Percentiles rank a stretch among this genome's conserved stretches.
These are phyloP conservation scores for Drosophila triauraria DNA, from an alignment of 1,140 invertebrate genomes.

Conservation along the genomic window DNA sequence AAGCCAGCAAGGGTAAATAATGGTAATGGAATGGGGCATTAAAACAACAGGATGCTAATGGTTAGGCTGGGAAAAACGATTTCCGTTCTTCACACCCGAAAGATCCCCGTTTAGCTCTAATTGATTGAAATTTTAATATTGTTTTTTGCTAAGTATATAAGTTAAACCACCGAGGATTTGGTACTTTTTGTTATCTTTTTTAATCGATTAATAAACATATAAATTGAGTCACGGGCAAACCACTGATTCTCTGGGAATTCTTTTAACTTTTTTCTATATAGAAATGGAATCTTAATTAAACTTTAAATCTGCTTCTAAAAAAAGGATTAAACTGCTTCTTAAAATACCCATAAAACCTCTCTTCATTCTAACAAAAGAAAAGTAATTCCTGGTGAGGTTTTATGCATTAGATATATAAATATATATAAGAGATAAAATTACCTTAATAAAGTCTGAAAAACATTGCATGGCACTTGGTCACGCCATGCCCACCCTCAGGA, in stretches of 20 bases:
- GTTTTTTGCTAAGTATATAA: background rate
- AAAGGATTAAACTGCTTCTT: background rate
- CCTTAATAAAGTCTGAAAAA: conserved; percentile 16
- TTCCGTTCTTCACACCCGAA: conserved; percentile 4
- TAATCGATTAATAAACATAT: no score
- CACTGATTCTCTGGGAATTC: background rate
- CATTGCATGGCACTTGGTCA: conserved; percentile 34
- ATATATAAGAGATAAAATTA: conserved; percentile 32
- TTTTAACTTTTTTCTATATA: background rate
- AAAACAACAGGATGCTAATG: conserved; percentile 17
- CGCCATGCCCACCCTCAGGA: conserved; percentile 26
- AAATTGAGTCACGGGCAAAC: background rate
- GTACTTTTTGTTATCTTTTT: background rate
- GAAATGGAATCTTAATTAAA: background rate
- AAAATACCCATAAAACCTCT: background rate
- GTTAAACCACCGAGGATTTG: background rate
- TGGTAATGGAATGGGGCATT: conserved; percentile 7
- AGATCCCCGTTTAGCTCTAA: background rate
- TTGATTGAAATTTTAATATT: background rate
- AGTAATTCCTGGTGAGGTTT: background rate
- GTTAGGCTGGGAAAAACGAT: background rate
- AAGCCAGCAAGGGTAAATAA: conserved; percentile 20
- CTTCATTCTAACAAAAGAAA: background rate
- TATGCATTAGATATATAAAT: background rate
- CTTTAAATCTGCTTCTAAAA: no score